Evolutionary conservation across 2,888 invertebrate species (phyloP).

Genomic region (Nysson spinosus): DNA sequence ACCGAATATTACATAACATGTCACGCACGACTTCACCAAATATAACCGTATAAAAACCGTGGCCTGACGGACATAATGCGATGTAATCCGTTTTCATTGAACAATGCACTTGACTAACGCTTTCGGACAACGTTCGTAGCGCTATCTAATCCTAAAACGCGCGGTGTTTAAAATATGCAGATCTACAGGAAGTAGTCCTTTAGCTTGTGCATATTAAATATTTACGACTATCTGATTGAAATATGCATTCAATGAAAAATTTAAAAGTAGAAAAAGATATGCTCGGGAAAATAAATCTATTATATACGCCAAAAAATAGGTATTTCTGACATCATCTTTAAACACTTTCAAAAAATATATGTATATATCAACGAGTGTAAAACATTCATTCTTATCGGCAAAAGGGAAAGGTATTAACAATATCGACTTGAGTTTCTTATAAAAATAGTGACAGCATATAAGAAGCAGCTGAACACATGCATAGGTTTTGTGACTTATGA

Average conservation of each 20-base stretch:
- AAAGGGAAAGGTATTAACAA: no score
- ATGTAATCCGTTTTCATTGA: slow-evolving; percentile 68
- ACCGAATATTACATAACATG: slow-evolving; percentile 70
- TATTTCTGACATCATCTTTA: no score
- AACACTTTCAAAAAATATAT: not conserved
- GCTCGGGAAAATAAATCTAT: not conserved
- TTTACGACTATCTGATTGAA: not conserved
- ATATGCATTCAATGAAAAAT: no score
- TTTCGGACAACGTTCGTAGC: slow-evolving; percentile 56
- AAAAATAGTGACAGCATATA: not conserved
- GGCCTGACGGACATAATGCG: slow-evolving; percentile 60
- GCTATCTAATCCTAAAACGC: slow-evolving; percentile 44
- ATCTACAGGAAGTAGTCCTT: not conserved
- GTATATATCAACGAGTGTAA: not conserved
- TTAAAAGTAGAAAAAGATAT: not conserved
- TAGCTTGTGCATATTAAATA: not conserved
- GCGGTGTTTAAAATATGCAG: slow-evolving; percentile 51
- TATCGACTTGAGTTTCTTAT: no score
- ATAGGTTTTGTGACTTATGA: not conserved
- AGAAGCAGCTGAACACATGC: not conserved
- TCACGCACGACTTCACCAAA: slow-evolving; percentile 68
- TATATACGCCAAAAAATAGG: no score
- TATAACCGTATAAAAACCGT: slow-evolving; percentile 65
- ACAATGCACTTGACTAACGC: slow-evolving; percentile 73
- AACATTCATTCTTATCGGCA: no score